Percentiles rank a stretch among this genome's conserved stretches.
Evolutionary conservation across 2,888 invertebrate genomes (phyloP).

Genomic region (Malthinus seriepunctatus): DNA sequence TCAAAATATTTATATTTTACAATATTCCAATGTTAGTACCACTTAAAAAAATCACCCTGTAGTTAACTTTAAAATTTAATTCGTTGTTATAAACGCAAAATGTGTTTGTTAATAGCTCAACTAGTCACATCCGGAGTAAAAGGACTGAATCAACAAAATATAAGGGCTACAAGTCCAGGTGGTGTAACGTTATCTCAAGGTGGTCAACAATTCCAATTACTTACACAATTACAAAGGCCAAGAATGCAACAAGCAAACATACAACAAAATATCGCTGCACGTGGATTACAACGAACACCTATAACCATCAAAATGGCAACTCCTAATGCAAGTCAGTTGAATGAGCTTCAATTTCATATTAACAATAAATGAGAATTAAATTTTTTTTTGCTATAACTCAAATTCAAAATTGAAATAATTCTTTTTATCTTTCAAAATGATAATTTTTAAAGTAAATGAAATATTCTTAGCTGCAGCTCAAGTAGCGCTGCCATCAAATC

Average conservation of each 20-base stretch:
- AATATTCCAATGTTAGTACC: too few species aligned
- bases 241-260: conserved; percentile 45
- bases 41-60: too few species aligned
- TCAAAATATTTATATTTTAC: too few species aligned
- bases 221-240: conserved; percentile 50
- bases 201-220: conserved; percentile 49
- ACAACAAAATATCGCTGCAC: conserved; percentile 42
- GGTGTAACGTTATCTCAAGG: conserved; percentile 47
- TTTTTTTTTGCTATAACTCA: background rate
- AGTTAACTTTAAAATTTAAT: too few species aligned
- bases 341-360: conserved; percentile 50
- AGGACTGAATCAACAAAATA: conserved; percentile 51
- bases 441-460: conserved; percentile 26
- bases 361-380: conserved; percentile 32
- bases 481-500: conserved; percentile 42
- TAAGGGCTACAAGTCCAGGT: conserved; percentile 45
- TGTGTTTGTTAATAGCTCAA: conserved; percentile 56
- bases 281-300: conserved; percentile 50
- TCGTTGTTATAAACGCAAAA: too few species aligned
- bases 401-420: background rate
- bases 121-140: conserved; percentile 70
- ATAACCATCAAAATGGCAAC: conserved; percentile 53
- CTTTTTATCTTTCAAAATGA: conserved; percentile 18
- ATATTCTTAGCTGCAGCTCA: conserved; percentile 45
- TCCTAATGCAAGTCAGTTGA: conserved; percentile 54